Evolutionary conservation across 2,797 vertebrate species (phyloP).

Genomic region (Margarornis squamiger): DNA sequence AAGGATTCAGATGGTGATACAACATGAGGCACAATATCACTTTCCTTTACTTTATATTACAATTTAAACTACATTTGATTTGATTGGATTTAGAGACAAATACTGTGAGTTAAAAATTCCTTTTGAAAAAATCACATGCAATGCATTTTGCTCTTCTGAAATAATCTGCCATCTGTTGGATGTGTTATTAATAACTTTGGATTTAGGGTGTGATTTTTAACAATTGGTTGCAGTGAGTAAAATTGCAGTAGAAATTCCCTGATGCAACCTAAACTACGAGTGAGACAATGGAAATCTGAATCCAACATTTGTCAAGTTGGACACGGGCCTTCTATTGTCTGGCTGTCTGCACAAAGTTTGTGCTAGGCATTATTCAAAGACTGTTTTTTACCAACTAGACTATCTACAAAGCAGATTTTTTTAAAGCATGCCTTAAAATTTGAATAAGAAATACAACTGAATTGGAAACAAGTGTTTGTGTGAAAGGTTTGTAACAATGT

Average conservation of each 20-base stretch:
- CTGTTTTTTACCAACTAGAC: not conserved
- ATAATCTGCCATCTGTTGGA: conserved; percentile 63
- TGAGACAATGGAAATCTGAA: conserved; percentile 51
- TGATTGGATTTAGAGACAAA: conserved; percentile 42
- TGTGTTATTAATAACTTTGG: conserved; percentile 56
- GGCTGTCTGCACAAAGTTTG: conserved; percentile 48
- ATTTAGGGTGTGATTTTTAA: conserved; percentile 64
- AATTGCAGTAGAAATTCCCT: conserved; percentile 50
- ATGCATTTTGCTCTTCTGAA: conserved; percentile 60
- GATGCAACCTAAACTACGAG: conserved; percentile 9
- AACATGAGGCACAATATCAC: conserved; percentile 9
- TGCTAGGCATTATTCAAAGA: not conserved
- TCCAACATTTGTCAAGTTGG: conserved; percentile 18
- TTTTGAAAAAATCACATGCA: conserved; percentile 58
- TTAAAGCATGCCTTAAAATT: conserved; percentile 1
- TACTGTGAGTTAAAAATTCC: conserved; percentile 6
- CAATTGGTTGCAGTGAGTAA: conserved; percentile 47
- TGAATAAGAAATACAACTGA: conserved; percentile 17
- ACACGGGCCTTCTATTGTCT: conserved; percentile 55
- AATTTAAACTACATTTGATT: conserved; percentile 60
- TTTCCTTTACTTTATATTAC: conserved; percentile 43
- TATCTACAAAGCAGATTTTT: conserved; percentile 9
- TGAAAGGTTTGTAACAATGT: not conserved
- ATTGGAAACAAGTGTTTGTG: conserved; percentile 6
- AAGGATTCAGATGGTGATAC: not conserved